Conservation (phyloP, 2,113 vertebrate species). For the rabbit (Oryctolagus cuniculus) region mOryCun1.1 NC_091452.1:31304501-31305000, state of each 20-base stretch:
- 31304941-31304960: background rate
- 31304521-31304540: background rate
- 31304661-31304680: too few relatives aligned
- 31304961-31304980: background rate
- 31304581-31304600: fast-evolving
- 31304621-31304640: background rate
- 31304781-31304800: too few relatives aligned
- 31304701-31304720: too few relatives aligned
- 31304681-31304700: too few relatives aligned
- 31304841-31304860: background rate
- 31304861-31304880: background rate
- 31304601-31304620: background rate
- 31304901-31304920: background rate
- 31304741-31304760: too few relatives aligned
- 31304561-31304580: background rate
- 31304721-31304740: too few relatives aligned
- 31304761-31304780: too few relatives aligned
- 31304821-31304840: too few relatives aligned
- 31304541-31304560: background rate
- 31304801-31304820: too few relatives aligned
- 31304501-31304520: background rate
- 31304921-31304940: background rate
- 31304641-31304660: too few relatives aligned
- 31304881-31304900: background rate
- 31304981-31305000: background rate